Evolutionary conservation across 2,113 vertebrate genomes (phyloP), one percentile per base, ranked within the genome.

Genomic region (Aspidoscelis tigris): DNA sequence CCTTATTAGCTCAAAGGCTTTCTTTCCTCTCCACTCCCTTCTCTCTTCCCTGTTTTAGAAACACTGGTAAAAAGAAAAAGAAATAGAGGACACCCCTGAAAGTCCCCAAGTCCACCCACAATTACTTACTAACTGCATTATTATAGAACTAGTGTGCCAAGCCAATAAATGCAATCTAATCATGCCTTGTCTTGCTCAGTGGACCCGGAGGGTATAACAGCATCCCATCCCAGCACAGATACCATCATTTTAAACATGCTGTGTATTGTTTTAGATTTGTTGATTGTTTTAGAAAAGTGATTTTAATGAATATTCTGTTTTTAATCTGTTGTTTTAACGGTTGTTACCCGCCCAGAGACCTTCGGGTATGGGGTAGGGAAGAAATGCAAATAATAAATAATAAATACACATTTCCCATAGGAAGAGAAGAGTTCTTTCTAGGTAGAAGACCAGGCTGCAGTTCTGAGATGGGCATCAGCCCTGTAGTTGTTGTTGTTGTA

Each of bases 1-100:
- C 83, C 77, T 88, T 82, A 75, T 88, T 84, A 86, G 78, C 80
- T 79, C 80, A 80, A 91, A 7, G 43, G 4, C 41, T 78, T 82
- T 82, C 22, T 11, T 43, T 4, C 0, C 0, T 0, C 0, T 5
- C 20, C 20, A 2, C 0, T 0, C 44, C 80, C 5, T 55, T 22
- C 39, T 61, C 55, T 12, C 53, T 55, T 58, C 58, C 85, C 89
- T 92, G 58, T 88, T 87, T 91, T 76, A 80, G 83, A 61, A 61
- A 84, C 1, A n/a, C 6, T 73, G 79, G 86, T 24, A 50, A 86
- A 86, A 85, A 61, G 6, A 12, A 24, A 78, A 44, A 69, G 9
- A 8, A 24, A 44, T 18, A 24, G 20, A 8, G 55, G 6, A 55
- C 9, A 7, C 55, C 55, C 58, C 12, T 16, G 26, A 33, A 81